Evolutionary conservation across 1,140 invertebrate species (phyloP).

Genomic region (Drosophila athabasca): DNA sequence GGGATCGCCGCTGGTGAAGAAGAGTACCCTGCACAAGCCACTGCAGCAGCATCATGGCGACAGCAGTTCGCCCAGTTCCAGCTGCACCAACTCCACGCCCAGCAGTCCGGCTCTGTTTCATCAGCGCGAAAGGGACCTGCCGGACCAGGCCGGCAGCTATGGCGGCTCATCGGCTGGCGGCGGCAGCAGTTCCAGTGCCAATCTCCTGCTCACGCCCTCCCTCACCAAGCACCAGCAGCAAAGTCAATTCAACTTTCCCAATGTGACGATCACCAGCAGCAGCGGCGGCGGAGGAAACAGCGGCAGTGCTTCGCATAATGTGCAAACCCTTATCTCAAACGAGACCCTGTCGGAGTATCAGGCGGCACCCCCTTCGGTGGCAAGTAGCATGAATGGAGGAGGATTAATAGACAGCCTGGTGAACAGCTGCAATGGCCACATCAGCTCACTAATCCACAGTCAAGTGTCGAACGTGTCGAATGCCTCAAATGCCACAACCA

Average conservation of each 20-base stretch:
- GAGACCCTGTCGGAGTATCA: constrained; percentile 21
- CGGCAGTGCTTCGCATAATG: no score
- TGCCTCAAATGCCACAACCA: constrained; percentile 50
- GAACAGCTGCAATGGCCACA: constrained; percentile 48
- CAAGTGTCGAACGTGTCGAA: constrained; percentile 63
- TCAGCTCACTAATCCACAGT: constrained; percentile 53
- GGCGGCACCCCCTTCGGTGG: background rate
- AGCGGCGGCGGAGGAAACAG: constrained; percentile 7
- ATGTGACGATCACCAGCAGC: constrained; percentile 73
- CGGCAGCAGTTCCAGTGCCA: constrained; percentile 77
- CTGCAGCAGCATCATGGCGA: constrained; percentile 85
- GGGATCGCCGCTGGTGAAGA: constrained; percentile 83
- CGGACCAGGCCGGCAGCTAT: constrained; percentile 50
- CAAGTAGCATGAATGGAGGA: constrained; percentile 18
- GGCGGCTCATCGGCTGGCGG: constrained; percentile 75
- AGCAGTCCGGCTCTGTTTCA: constrained; percentile 93
- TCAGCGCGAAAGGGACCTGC: constrained; percentile 69
- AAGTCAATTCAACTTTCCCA: constrained; percentile 93
- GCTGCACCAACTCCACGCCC: constrained; percentile 97
- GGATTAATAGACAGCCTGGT: constrained; percentile 25
- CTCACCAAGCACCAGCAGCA: constrained; percentile 84
- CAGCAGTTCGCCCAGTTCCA: constrained; percentile 97
- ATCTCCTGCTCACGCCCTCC: constrained; percentile 30
- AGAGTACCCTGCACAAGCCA: constrained; percentile 51
- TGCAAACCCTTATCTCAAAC: constrained; percentile 52